These are phyloP conservation scores for Panthera leo DNA, from an alignment of 2,113 vertebrate species.

Conservation along the genomic window DNA sequence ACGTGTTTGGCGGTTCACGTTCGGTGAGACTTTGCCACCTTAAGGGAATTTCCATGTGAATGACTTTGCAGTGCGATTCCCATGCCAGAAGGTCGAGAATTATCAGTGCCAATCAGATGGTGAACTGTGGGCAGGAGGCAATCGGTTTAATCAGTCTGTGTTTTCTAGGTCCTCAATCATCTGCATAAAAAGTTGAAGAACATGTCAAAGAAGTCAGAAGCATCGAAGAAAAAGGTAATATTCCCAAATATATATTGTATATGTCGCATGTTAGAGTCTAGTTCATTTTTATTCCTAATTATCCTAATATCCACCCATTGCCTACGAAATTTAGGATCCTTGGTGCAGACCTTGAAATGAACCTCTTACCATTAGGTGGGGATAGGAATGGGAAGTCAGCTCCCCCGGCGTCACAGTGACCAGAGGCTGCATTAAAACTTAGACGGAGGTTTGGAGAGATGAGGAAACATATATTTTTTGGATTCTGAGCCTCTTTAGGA, in stretches of 20 bases:
- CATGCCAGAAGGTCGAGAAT: too few relatives aligned
- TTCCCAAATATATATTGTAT: rapidly evolving
- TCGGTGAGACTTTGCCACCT: rapidly evolving
- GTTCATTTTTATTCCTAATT: background rate
- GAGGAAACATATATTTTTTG: rapidly evolving
- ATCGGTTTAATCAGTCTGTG: background rate
- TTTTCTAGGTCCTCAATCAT: constrained; percentile 95
- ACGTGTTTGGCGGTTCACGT: rapidly evolving
- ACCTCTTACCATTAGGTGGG: rapidly evolving
- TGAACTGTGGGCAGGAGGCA: rapidly evolving
- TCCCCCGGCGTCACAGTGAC: rapidly evolving
- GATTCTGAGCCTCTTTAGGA: background rate
- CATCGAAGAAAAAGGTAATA: constrained; percentile 97
- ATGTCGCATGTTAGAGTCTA: rapidly evolving
- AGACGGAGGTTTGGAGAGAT: background rate
- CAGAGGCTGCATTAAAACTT: rapidly evolving
- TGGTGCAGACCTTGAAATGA: background rate
- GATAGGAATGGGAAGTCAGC: rapidly evolving
- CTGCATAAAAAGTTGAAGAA: constrained; percentile 97
- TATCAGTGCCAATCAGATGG: rapidly evolving
- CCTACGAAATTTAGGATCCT: background rate
- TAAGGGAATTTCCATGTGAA: rapidly evolving
- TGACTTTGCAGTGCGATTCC: background rate
- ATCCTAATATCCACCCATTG: rapidly evolving
- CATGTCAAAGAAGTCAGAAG: constrained; percentile 98